These are phyloP conservation scores for Chlamydotis undulata DNA, from an alignment of 2,113 vertebrate species.

Conservation along the genomic window DNA sequence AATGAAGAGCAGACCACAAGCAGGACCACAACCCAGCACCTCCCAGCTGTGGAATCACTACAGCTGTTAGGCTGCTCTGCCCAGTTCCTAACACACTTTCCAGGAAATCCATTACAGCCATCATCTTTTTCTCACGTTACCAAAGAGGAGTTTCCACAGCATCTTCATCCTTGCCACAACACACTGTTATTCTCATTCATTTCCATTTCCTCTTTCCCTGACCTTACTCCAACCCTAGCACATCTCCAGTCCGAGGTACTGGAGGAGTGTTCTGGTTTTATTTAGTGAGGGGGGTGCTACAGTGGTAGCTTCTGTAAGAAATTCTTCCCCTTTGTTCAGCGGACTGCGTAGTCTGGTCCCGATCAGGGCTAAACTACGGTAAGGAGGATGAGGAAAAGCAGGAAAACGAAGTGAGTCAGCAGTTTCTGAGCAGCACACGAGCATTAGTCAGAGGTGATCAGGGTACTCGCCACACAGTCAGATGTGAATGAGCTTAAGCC, in stretches of 20 bases:
- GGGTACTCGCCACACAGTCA: background rate
- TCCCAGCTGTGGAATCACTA: background rate
- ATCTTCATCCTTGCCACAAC: background rate
- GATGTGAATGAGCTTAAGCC: background rate
- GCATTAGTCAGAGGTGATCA: constrained; percentile 13
- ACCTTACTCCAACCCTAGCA: background rate
- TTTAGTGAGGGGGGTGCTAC: too few species aligned
- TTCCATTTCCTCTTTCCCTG: background rate
- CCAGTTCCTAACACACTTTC: background rate
- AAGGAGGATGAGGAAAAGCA: background rate
- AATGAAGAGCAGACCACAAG: background rate
- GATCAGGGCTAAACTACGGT: too few species aligned
- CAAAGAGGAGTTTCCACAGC: background rate
- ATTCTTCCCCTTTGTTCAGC: too few species aligned
- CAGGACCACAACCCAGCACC: background rate
- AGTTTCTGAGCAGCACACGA: background rate
- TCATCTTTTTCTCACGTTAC: background rate
- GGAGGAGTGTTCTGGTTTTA: background rate
- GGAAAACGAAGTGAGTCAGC: constrained; percentile 35
- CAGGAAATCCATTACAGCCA: background rate
- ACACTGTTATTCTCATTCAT: background rate
- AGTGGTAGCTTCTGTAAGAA: too few species aligned
- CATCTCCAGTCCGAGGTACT: background rate
- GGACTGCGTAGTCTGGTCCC: too few species aligned
- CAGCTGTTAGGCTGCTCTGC: background rate